Base-by-base conservation (phyloP, 2,113 vertebrate species). In the Eonycteris spelaea region DNA sequence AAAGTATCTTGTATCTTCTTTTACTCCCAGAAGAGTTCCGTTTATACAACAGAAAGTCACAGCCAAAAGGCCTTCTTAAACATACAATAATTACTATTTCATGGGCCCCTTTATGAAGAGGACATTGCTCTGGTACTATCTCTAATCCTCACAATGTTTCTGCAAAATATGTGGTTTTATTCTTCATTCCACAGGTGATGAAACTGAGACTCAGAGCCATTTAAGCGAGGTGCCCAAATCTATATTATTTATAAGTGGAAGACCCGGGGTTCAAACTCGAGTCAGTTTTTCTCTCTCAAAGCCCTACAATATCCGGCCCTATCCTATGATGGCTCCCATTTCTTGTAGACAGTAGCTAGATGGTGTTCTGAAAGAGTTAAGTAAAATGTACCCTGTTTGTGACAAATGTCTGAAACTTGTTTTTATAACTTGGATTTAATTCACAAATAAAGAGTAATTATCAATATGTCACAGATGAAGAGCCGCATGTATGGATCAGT, bases 351-450 rank as follows among this genome's bases (percentile, higher is more conserved):
- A 26, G 2, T 73, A 87, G 13, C 11, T 51, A 67, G 67, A 51
- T 83, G 12, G 10, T 92, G 57, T 92, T 93, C 51, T 83, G 61
- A 97, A 95, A 95, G 96, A 94, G 77, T 95, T 96, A 94, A 96
- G 15, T 63, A 91, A 87, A 98, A 97, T 95, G 16, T 59, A 92
- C 28, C 51, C 92, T 93, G 61, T 94, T 85, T 93, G 93, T 96
- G 38, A 91, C 78, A 82, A 96, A 90, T 90, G 40, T 90, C 87
- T 96, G 57, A 94, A 96, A 88, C 38, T 90, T 95, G 71, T 70
- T 93, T 68, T 61, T 97, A 82, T 91, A 91, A 83, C 91, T 97
- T 95, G 96, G 96, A 96, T 78, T 96, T 97, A 96, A 95, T 97
- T 97, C 88, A 93, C 83, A 97, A 96, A 92, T 91, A 74, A 80